Evolutionary conservation across 2,888 invertebrate genomes (phyloP).

Genomic region (Abrostola tripartita): DNA sequence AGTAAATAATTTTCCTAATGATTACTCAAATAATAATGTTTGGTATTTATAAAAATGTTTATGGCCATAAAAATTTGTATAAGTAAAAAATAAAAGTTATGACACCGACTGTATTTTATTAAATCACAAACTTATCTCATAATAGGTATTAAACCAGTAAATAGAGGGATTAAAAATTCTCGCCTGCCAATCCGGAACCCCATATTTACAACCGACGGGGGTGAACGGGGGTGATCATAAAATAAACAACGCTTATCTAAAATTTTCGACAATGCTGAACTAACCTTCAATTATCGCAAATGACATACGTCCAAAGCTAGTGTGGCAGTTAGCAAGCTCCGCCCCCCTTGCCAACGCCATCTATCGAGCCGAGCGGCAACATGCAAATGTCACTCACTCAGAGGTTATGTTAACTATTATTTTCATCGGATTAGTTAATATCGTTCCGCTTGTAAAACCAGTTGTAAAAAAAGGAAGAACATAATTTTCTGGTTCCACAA

Average conservation of each 20-base stretch:
- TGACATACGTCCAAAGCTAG: slow-evolving; percentile 66
- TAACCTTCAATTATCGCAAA: slow-evolving; percentile 68
- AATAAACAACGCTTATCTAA: slow-evolving; percentile 71
- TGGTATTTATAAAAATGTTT: slow-evolving; percentile 5
- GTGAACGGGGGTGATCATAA: slow-evolving; percentile 60
- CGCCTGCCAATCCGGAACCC: slow-evolving; percentile 58
- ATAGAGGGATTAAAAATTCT: slow-evolving; percentile 61
- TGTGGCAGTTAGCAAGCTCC: slow-evolving; percentile 67
- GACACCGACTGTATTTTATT: slow-evolving; percentile 41
- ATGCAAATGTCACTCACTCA: slow-evolving; percentile 55
- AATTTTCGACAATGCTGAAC: slow-evolving; percentile 69
- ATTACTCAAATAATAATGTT: slow-evolving; percentile 14
- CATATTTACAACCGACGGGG: slow-evolving; percentile 57
- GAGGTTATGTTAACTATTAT: slow-evolving; percentile 69
- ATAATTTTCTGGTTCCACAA: slow-evolving; percentile 26
- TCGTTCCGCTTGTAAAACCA: neutral
- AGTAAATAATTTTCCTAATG: slow-evolving; percentile 24
- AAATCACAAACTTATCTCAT: slow-evolving; percentile 39
- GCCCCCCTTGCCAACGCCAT: slow-evolving; percentile 69
- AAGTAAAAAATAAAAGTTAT: slow-evolving; percentile 18
- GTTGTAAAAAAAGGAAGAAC: slow-evolving; percentile 9
- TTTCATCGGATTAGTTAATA: slow-evolving; percentile 21
- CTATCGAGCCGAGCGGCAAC: slow-evolving; percentile 58
- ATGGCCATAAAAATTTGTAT: neutral
- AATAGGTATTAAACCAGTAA: slow-evolving; percentile 54